A percentile compares a stretch with the other conserved stretches of the same genome.
These are phyloP conservation scores for Ellobius talpinus DNA, from an alignment of 2,113 vertebrate genomes.

Conservation along the genomic window DNA sequence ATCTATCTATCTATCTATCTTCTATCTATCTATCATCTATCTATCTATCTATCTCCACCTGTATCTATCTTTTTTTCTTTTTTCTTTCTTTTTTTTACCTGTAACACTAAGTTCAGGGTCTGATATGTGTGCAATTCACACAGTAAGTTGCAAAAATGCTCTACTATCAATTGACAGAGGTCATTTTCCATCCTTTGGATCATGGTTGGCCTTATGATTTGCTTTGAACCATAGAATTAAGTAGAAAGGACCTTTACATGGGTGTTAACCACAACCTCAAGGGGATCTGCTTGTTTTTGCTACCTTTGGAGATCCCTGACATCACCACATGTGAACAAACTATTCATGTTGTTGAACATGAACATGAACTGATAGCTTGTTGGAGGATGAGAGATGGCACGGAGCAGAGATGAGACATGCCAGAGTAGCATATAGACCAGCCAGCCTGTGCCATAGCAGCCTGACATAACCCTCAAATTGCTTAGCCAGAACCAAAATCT, in stretches of 20 bases:
- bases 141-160: not conserved
- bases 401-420: not conserved
- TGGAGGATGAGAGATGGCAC: rapidly evolving
- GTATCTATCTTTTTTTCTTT: too few relatives aligned
- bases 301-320: not conserved
- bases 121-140: not conserved
- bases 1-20: too few relatives aligned
- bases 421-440: not conserved
- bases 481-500: not conserved
- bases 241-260: not conserved
- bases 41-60: too few relatives aligned
- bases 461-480: not conserved
- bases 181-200: not conserved
- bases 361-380: not conserved
- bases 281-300: not conserved
- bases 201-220: not conserved
- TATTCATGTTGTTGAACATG: too few relatives aligned
- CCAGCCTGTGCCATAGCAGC: not conserved
- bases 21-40: too few relatives aligned
- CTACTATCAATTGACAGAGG: not conserved
- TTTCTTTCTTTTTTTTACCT: slow-evolving; percentile 13
- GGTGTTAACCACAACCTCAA: not conserved
- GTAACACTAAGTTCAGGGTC: not conserved
- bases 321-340: not conserved
- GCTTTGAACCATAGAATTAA: not conserved